Evolutionary conservation across 2,888 invertebrate genomes (phyloP), one percentile per base, ranked within the genome.

Genomic region (Diplolepis rosae): DNA sequence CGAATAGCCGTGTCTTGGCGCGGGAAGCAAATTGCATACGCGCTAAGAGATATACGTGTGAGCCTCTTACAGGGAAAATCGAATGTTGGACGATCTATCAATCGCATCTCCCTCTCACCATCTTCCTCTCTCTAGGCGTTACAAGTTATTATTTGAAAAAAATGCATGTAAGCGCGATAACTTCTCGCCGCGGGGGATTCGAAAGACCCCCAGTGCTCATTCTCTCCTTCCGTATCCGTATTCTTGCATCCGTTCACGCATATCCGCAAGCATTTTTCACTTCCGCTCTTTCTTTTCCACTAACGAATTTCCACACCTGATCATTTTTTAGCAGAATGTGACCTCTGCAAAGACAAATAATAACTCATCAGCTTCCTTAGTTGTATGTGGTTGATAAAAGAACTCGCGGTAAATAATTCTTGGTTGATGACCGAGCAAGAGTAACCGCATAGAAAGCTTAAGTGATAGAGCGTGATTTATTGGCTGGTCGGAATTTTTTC

Each of bases 101-200:
- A 81, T 84, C 84, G 82, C 71, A 77, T 79, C 73, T 76, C 73
- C 75, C 69, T 77, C 70, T 73, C 72, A 68, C 65, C 56, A 4
- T 70, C 71, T 71, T 56, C 73, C 70, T 75, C 70, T 73, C 80
- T 78, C 82, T 79, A 81, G 83, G 81, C 84, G 84, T 84, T 85
- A 83, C 84, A 76, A 79, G 84, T 84, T 85, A 85, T 85, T 84
- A 84, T 84, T 74, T 68, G 81, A 79, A 80, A 84, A 84, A 85
- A 85, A 84, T 83, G 80, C 81, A 77, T 82, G 84, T 83, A 81
- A 79, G 83, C 80, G 73, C 82, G 84, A 85, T 85, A 83, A 81
- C 76, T 82, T 73, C 77, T 79, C 84, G 80, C 85, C 80, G 78
- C 85, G 77, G 85, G 85, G 80, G 82, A 79, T 76, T 77, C 74